Percentiles rank a stretch among this genome's conserved stretches.
phyloP scores from a whole-genome alignment of 2,113 vertebrate species.

The Lasiurus cinereus region DNA sequence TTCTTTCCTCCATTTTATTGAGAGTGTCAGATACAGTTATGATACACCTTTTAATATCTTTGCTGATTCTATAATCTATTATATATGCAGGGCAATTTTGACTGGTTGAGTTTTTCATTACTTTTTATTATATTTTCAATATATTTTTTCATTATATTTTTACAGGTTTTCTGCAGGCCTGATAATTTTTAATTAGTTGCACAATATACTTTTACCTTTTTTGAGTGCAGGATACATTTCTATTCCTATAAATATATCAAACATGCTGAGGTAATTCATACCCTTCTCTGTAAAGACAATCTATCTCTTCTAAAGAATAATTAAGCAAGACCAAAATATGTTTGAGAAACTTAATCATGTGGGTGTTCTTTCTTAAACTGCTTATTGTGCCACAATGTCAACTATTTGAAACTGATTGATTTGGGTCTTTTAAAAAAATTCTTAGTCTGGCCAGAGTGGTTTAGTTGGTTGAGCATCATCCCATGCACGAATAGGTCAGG shows the following conservation, averaged over 20 bases:
- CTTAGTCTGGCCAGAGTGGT: too few species aligned
- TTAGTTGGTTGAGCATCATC: too few species aligned
- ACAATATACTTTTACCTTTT: not conserved
- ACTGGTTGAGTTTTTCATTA: not conserved
- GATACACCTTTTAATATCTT: not conserved
- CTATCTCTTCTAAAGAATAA: constrained; percentile 45
- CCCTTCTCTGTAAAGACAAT: constrained; percentile 1
- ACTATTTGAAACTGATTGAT: constrained; percentile 68
- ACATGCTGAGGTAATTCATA: not conserved
- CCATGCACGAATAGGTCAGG: too few species aligned
- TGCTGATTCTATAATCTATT: not conserved
- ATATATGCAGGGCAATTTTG: not conserved
- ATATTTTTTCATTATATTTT: too few species aligned
- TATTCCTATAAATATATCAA: not conserved
- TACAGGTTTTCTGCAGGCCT: not conserved
- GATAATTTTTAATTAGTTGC: not conserved
- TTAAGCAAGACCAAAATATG: constrained; percentile 72
- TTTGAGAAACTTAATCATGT: constrained; percentile 68
- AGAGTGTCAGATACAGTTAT: not conserved
- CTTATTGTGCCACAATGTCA: not conserved
- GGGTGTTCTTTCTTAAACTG: constrained; percentile 60
- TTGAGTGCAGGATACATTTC: not conserved
- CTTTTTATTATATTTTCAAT: not conserved
- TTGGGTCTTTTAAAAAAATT: not conserved
- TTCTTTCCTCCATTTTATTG: not conserved